Conservation (phyloP, 1,140 invertebrate genomes). For the Drosophila azteca region DNA sequence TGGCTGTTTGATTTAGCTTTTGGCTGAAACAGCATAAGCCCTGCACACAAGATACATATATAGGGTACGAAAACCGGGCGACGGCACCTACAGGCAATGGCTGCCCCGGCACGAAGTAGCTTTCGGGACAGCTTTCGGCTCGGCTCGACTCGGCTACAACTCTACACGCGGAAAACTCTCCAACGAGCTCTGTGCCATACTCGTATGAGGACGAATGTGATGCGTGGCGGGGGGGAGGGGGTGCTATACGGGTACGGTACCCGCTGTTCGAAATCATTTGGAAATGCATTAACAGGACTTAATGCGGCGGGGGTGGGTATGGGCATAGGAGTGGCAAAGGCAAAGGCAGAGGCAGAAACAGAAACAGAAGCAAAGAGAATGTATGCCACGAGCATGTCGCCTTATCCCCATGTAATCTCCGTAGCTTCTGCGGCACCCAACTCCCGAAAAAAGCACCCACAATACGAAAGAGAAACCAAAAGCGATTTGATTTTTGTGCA, state of each 20-base stretch:
- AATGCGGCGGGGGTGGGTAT: not conserved
- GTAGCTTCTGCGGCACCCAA: slow-evolving; percentile 41
- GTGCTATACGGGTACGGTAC: not conserved
- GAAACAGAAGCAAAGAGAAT: slow-evolving; percentile 7
- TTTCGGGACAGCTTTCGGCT: slow-evolving; percentile 15
- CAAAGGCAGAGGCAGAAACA: no score
- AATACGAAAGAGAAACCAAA: slow-evolving; percentile 14
- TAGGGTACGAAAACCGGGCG: no score
- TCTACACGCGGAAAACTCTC: slow-evolving; percentile 30
- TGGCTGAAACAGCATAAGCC: no score
- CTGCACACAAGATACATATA: no score
- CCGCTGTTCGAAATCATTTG: slow-evolving; percentile 33
- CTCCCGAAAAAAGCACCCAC: slow-evolving; percentile 5
- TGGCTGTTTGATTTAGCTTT: no score
- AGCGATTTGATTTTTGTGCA: slow-evolving; percentile 54
- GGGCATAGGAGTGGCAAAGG: not conserved
- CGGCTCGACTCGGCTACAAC: slow-evolving; percentile 16
- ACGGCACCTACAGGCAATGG: no score
- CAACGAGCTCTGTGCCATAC: not conserved
- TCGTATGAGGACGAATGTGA: not conserved
- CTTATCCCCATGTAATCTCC: slow-evolving; percentile 46
- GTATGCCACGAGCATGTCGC: slow-evolving; percentile 47
- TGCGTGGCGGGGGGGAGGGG: no score
- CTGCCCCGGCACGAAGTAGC: not conserved
- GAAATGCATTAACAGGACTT: slow-evolving; percentile 51